Percentiles rank a stretch among this genome's conserved stretches.
Evolutionary conservation across 2,113 vertebrate genomes (phyloP).

Genomic region (Tetrax tetrax): DNA sequence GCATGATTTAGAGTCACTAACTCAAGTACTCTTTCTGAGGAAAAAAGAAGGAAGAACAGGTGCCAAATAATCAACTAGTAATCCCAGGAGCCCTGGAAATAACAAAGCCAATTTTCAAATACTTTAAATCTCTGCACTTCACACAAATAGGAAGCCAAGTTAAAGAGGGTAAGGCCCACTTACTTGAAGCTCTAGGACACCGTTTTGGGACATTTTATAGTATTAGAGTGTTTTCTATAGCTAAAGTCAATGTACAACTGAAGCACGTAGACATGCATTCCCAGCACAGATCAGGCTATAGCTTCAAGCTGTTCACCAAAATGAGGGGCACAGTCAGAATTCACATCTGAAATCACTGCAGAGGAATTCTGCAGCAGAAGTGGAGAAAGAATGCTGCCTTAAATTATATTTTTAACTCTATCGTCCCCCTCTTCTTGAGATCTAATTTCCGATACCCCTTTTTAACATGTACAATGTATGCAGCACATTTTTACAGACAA

Average conservation of each 20-base stretch:
- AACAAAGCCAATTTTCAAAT: neutral
- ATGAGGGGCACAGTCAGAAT: neutral
- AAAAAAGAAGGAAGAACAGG: neutral
- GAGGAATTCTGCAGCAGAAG: neutral
- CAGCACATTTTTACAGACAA: neutral
- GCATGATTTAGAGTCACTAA: neutral
- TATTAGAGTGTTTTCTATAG: neutral
- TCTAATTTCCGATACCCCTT: neutral
- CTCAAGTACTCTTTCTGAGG: neutral
- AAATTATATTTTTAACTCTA: neutral
- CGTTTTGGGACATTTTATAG: neutral
- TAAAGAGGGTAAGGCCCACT: neutral
- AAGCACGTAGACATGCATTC: neutral
- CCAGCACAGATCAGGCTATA: neutral
- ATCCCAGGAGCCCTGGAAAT: neutral
- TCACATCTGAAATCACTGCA: neutral
- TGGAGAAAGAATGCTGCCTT: neutral
- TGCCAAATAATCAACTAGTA: neutral
- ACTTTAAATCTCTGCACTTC: neutral
- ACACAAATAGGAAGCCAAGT: neutral
- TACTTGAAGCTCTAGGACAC: neutral
- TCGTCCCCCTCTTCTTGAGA: neutral
- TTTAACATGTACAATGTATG: neutral
- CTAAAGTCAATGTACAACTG: neutral
- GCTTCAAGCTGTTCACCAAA: neutral